Conservation (phyloP, 2,113 vertebrate species). For the Caloenas nicobarica region DNA sequence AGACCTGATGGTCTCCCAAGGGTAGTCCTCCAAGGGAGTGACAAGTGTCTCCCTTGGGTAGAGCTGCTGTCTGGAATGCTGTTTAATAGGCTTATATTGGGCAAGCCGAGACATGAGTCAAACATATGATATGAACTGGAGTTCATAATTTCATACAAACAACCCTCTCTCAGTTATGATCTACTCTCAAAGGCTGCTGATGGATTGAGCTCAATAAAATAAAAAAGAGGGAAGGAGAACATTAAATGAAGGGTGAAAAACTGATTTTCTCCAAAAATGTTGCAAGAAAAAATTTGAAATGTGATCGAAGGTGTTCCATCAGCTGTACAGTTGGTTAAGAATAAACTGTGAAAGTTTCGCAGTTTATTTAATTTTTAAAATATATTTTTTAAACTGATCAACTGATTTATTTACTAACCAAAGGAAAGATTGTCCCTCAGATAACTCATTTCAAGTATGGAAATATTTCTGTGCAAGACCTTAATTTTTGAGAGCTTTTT, state of each 20-base stretch:
- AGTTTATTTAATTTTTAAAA: neutral
- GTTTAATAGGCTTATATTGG: conserved; percentile 47
- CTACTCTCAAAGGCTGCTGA: neutral
- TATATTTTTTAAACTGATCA: neutral
- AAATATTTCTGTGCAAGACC: neutral
- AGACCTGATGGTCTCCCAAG: neutral
- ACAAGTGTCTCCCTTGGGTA: conserved; percentile 30
- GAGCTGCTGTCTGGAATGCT: conserved; percentile 49
- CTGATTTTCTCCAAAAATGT: neutral
- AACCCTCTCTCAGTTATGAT: neutral
- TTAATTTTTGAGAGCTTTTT: neutral
- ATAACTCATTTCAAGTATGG: neutral
- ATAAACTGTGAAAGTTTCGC: neutral
- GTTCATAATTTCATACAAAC: conserved; percentile 17
- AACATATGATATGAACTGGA: neutral
- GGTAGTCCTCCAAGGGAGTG: neutral
- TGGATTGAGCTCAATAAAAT: neutral
- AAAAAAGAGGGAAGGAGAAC: neutral
- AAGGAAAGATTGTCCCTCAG: neutral
- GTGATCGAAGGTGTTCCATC: neutral
- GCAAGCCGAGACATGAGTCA: conserved; percentile 54
- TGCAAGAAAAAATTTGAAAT: neutral
- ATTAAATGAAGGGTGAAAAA: neutral
- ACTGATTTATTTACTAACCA: neutral
- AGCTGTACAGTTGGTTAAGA: neutral